These are phyloP conservation scores for Ormyrus pomaceus DNA, from an alignment of 2,888 invertebrate species.

Conservation along the genomic window DNA sequence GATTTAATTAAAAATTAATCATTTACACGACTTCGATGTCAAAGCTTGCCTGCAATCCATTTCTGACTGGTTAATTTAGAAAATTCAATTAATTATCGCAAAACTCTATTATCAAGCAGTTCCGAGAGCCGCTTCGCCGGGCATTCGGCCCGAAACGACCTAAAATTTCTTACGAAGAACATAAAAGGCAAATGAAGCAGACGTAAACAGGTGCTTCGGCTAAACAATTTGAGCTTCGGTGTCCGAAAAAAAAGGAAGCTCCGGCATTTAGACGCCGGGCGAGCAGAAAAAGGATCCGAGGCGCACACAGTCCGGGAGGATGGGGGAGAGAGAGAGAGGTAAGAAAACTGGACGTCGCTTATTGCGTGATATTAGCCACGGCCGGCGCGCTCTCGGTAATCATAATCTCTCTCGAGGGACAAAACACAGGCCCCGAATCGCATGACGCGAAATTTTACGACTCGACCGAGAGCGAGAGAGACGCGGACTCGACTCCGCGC, in stretches of 20 bases:
- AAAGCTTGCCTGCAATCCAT: too few species aligned
- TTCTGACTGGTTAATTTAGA: too few species aligned
- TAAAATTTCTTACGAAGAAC: neutral
- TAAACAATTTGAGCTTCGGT: neutral
- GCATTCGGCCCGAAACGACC: too few species aligned
- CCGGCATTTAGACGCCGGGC: too few species aligned
- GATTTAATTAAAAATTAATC: too few species aligned
- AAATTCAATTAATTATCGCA: too few species aligned
- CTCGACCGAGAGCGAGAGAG: slow-evolving; percentile 55
- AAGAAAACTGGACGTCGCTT: slow-evolving; percentile 59
- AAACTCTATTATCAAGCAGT: too few species aligned
- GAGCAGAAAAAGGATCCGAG: neutral
- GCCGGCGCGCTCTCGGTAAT: slow-evolving; percentile 66
- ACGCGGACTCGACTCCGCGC: neutral
- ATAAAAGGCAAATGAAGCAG: too few species aligned
- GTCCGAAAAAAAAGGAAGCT: too few species aligned
- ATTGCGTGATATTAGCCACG: slow-evolving; percentile 73
- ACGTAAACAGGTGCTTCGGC: too few species aligned
- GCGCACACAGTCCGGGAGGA: neutral
- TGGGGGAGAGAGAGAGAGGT: neutral
- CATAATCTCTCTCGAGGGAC: slow-evolving; percentile 71
- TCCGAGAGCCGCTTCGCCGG: too few species aligned
- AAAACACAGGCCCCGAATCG: slow-evolving; percentile 70
- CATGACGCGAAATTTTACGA: slow-evolving; percentile 71
- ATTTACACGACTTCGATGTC: too few species aligned